A percentile compares a stretch with the other conserved stretches of the same genome.
Evolutionary conservation across 2,113 vertebrate species (phyloP).

Genomic region (Atherinomorus stipes): DNA sequence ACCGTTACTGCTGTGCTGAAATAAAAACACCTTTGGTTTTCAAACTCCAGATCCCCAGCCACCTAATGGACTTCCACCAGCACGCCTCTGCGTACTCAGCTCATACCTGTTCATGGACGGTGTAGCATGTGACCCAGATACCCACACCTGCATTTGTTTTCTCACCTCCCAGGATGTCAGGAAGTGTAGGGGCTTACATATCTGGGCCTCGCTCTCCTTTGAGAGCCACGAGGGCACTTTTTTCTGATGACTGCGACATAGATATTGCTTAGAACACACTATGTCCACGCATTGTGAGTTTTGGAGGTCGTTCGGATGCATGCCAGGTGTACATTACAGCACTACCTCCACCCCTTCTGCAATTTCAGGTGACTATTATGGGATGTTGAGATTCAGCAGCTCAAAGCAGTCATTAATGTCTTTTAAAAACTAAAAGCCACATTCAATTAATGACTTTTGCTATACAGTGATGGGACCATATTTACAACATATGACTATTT

Average conservation of each 20-base stretch:
- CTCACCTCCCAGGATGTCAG: conserved; percentile 35
- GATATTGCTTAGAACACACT: conserved; percentile 70
- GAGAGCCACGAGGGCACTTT: conserved; percentile 58
- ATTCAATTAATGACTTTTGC: neutral
- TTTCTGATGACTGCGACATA: conserved; percentile 72
- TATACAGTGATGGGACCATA: neutral
- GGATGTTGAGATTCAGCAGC: conserved; percentile 12
- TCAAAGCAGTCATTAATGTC: neutral
- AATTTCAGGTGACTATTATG: conserved; percentile 54
- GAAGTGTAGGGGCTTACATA: conserved; percentile 36
- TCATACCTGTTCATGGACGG: neutral
- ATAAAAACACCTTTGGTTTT: neutral
- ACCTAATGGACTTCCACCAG: neutral
- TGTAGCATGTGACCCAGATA: conserved; percentile 53
- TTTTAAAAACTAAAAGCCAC: neutral
- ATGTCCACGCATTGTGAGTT: conserved; percentile 41
- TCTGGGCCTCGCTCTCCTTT: conserved; percentile 63
- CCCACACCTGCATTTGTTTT: conserved; percentile 57
- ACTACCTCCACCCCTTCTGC: conserved; percentile 14
- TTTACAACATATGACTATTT: too few relatives aligned
- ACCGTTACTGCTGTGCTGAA: neutral
- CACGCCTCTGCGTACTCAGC: neutral
- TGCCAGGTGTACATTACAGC: conserved; percentile 68
- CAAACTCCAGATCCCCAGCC: neutral
- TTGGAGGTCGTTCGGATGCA: conserved; percentile 66